Evolutionary conservation across 2,797 vertebrate genomes (phyloP).

Genomic region (Bradypodion pumilum): DNA sequence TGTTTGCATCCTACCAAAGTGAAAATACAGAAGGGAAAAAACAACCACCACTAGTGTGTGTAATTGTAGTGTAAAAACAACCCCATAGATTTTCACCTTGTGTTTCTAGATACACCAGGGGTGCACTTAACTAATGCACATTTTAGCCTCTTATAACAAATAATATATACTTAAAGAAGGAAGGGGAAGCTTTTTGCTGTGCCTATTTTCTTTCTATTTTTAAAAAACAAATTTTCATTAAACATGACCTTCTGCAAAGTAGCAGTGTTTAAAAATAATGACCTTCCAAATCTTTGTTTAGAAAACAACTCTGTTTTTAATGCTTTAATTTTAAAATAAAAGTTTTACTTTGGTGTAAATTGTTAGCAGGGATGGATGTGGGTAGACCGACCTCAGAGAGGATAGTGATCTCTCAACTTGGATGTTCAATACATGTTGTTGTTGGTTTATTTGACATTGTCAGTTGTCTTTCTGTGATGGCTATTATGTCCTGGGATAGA

Average conservation of each 20-base stretch:
- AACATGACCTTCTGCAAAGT: constrained; percentile 5
- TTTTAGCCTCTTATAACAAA: constrained; percentile 32
- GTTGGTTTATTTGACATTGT: neutral
- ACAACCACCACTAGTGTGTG: too few relatives aligned
- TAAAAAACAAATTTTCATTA: constrained; percentile 33
- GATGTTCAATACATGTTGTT: neutral
- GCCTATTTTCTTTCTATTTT: constrained; percentile 10
- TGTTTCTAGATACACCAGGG: constrained; percentile 32
- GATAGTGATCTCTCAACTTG: neutral
- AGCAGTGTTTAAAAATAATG: constrained; percentile 26
- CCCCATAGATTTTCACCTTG: constrained; percentile 31
- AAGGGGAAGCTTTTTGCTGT: neutral
- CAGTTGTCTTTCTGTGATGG: neutral
- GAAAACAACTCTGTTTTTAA: neutral
- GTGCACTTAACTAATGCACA: constrained; percentile 47
- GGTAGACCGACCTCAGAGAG: neutral
- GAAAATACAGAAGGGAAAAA: constrained; percentile 49
- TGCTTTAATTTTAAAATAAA: neutral
- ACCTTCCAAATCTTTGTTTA: constrained; percentile 7
- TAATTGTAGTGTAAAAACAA: constrained; percentile 6
- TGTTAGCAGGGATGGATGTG: neutral
- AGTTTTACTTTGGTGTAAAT: constrained; percentile 4
- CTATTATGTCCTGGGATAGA: neutral
- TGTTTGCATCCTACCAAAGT: constrained; percentile 49
- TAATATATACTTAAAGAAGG: neutral